These are phyloP conservation scores for Clusia tigrina DNA, from an alignment of 2,888 invertebrate species.

Conservation along the genomic window DNA sequence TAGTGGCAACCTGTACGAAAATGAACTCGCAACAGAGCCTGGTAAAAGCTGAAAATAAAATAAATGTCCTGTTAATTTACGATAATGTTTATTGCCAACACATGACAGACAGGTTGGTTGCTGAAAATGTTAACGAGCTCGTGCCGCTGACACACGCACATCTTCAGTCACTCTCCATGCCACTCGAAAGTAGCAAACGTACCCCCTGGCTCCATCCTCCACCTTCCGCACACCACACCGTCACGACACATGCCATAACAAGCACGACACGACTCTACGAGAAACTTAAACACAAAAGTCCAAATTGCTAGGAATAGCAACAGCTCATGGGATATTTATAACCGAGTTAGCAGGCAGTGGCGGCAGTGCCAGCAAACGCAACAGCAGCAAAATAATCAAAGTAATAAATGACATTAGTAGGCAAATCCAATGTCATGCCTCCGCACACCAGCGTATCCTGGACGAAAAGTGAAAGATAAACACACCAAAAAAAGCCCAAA, in stretches of 20 bases:
- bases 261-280: too few species aligned
- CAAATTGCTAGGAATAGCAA: not conserved
- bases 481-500: too few species aligned
- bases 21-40: too few species aligned
- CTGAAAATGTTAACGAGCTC: conserved; percentile 12
- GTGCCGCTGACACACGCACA: conserved; percentile 3
- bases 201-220: too few species aligned
- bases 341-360: not conserved
- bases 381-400: not conserved
- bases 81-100: conserved; percentile 46
- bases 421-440: conserved; percentile 9
- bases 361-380: not conserved
- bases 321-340: conserved; percentile 5
- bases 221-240: too few species aligned
- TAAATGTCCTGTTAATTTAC: conserved; percentile 47
- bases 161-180: too few species aligned
- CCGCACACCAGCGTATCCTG: not conserved
- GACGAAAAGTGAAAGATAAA: not conserved
- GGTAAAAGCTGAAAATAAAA: conserved; percentile 32
- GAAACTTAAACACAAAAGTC: not conserved
- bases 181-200: too few species aligned
- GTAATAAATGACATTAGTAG: conserved; percentile 7
- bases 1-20: too few species aligned
- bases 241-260: too few species aligned
- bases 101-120: conserved; percentile 37